phyloP scores from a whole-genome alignment of 2,888 invertebrate genomes.

The Nipponacmea schrenckii region DNA sequence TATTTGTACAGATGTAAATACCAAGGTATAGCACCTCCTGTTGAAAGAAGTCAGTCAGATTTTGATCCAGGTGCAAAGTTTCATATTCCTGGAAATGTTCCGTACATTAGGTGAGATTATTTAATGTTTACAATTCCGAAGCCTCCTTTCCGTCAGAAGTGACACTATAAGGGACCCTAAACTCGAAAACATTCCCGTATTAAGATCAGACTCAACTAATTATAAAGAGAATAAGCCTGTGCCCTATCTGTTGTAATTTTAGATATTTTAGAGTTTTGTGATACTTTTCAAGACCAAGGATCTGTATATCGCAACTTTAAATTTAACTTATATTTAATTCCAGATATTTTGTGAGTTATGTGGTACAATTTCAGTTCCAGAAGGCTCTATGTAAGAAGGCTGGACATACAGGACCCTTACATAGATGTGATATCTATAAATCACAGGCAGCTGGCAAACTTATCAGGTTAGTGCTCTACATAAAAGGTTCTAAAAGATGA shows the following conservation, averaged over 20 bases:
- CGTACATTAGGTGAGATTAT: conserved; percentile 17
- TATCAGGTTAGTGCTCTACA: conserved; percentile 4
- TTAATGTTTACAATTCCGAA: too few relatives aligned
- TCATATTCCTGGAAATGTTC: conserved; percentile 17
- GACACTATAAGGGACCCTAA: too few relatives aligned
- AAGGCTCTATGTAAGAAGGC: conserved; percentile 83
- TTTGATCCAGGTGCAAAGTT: conserved; percentile 28
- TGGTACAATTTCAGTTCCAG: conserved; percentile 93
- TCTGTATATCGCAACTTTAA: too few relatives aligned
- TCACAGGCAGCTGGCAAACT: conserved; percentile 82
- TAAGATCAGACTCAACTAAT: too few relatives aligned
- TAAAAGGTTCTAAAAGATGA: too few relatives aligned
- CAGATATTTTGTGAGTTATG: conserved; percentile 89
- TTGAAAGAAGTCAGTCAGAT: conserved; percentile 16
- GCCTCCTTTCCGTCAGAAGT: too few relatives aligned
- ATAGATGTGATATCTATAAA: conserved; percentile 90
- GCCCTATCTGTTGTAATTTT: too few relatives aligned
- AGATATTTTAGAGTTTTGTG: too few relatives aligned
- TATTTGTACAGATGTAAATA: conserved; percentile 26
- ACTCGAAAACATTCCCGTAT: too few relatives aligned
- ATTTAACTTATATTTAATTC: too few relatives aligned
- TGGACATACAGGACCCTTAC: conserved; percentile 80
- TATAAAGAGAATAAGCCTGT: too few relatives aligned
- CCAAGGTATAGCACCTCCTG: conserved; percentile 26
- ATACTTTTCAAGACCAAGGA: too few relatives aligned